Evolutionary conservation across 2,113 vertebrate genomes (phyloP).

Genomic region (Turnix velox): DNA sequence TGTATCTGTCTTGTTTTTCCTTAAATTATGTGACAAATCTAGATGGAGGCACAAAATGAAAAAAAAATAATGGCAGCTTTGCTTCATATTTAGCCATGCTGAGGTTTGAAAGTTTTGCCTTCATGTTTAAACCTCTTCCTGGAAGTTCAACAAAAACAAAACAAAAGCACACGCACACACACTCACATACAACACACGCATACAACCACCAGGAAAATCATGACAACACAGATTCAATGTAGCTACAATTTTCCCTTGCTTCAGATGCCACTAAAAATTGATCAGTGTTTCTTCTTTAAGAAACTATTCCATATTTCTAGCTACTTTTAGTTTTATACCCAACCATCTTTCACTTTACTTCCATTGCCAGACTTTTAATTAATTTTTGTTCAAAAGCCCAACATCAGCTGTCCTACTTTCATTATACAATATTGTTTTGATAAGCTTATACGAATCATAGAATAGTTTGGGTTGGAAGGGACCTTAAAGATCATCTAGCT

Average conservation of each 20-base stretch:
- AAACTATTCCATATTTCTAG: neutral
- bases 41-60: conserved; percentile 72
- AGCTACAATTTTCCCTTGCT: conserved; percentile 28
- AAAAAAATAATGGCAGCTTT: conserved; percentile 62
- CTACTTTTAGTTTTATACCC: conserved; percentile 37
- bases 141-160: conserved; percentile 62
- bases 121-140: conserved; percentile 85
- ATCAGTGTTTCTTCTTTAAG: neutral
- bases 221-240: conserved; percentile 35
- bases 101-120: conserved; percentile 70
- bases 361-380: neutral
- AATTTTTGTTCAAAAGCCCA: neutral
- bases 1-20: conserved; percentile 61
- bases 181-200: neutral
- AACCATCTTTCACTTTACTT: conserved; percentile 29
- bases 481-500: too few relatives aligned
- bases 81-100: conserved; percentile 72
- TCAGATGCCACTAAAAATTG: neutral
- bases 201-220: conserved; percentile 22
- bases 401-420: neutral
- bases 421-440: neutral
- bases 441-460: neutral
- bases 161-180: conserved; percentile 49
- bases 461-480: too few relatives aligned
- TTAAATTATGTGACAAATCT: conserved; percentile 71